Conservation (phyloP, 2,888 invertebrate species). For the Fragum whitleyi region DNA sequence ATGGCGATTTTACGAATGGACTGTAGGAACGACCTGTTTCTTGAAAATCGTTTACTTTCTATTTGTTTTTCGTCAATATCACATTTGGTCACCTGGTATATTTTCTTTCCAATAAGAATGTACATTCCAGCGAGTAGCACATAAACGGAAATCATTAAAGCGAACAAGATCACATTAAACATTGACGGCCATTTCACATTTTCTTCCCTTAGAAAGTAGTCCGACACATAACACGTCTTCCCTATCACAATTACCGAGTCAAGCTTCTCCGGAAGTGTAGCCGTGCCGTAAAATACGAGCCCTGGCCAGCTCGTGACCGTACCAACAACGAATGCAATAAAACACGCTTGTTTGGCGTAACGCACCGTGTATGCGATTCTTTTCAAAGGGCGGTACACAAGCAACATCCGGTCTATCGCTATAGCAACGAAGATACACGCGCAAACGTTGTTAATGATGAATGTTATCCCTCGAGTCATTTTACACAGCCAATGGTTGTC, state of each 20-base stretch:
- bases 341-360: slow-evolving; percentile 39
- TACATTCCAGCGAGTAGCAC: slow-evolving; percentile 33
- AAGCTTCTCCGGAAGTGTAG: slow-evolving; percentile 40
- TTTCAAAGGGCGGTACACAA: slow-evolving; percentile 42
- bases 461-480: slow-evolving; percentile 42
- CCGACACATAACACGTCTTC: slow-evolving; percentile 49
- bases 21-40: background rate
- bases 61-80: background rate
- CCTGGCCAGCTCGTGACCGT: slow-evolving; percentile 41
- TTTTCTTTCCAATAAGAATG: slow-evolving; percentile 37
- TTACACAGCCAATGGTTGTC: slow-evolving; percentile 49
- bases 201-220: slow-evolving; percentile 23
- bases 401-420: slow-evolving; percentile 50
- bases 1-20: slow-evolving; percentile 8
- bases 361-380: slow-evolving; percentile 27
- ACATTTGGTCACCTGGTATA: slow-evolving; percentile 36
- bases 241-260: slow-evolving; percentile 36
- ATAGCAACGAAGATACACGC: slow-evolving; percentile 51
- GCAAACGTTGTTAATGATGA: slow-evolving; percentile 41
- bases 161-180: slow-evolving; percentile 39
- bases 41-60: background rate
- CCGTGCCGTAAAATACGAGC: slow-evolving; percentile 48
- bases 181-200: slow-evolving; percentile 40
- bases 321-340: slow-evolving; percentile 33
- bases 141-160: slow-evolving; percentile 40